phyloP scores from a whole-genome alignment of 1,140 invertebrate species.

The Leptestheria dahalacensis region DNA sequence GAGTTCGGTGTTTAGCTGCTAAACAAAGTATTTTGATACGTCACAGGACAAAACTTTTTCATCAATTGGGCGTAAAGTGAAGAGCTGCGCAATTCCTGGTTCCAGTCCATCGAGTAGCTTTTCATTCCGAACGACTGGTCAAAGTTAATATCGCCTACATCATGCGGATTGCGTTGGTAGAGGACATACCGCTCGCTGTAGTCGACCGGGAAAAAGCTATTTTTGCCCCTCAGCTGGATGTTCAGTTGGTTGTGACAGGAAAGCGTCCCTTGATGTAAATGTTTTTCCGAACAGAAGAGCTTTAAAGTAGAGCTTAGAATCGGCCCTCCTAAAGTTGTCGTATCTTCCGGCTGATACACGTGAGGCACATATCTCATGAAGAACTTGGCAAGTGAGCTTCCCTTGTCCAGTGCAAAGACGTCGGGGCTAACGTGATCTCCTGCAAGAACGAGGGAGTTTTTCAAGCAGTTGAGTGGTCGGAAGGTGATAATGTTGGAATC shows the following conservation, averaged over 20 bases:
- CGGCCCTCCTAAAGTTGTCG: not conserved
- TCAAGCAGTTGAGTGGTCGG: not conserved
- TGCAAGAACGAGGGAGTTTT: not conserved
- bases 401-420: not conserved
- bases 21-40: no score
- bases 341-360: not conserved
- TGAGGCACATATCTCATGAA: not conserved
- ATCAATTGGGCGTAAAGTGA: not conserved
- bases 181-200: not conserved
- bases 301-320: not conserved
- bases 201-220: not conserved
- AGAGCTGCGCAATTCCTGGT: not conserved
- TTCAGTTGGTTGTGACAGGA: not conserved
- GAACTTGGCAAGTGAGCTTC: not conserved
- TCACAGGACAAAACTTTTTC: not conserved
- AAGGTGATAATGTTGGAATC: not conserved
- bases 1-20: no score
- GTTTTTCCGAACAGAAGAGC: not conserved
- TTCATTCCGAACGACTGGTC: not conserved
- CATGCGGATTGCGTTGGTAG: not conserved
- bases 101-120: not conserved
- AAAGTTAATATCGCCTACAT: not conserved
- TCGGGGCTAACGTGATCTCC: not conserved
- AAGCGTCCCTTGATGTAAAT: not conserved
- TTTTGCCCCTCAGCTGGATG: not conserved